A percentile compares a stretch with the other conserved stretches of the same genome.
These are phyloP conservation scores for Sitodiplosis mosellana DNA, from an alignment of 1,140 invertebrate species.

Conservation along the genomic window DNA sequence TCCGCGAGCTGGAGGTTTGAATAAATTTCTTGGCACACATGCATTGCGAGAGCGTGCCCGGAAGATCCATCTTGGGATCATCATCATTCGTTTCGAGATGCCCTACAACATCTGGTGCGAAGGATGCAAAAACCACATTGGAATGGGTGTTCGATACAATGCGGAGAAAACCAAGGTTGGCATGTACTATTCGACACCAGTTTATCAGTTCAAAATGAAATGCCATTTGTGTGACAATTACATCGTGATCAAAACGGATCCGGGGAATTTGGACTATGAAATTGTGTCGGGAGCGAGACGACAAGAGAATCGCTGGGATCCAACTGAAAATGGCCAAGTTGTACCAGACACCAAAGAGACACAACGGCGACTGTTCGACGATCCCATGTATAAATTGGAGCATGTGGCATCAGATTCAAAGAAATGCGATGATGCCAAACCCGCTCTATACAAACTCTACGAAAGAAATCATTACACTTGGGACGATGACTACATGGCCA, in stretches of 20 bases:
- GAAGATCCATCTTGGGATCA: conserved; percentile 88
- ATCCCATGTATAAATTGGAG: conserved; percentile 93
- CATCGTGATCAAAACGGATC: conserved; percentile 98
- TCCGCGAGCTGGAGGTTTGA: conserved; percentile 66
- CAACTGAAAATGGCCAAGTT: conserved; percentile 86
- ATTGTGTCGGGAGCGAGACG: conserved; percentile 85
- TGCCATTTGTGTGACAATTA: conserved; percentile 97
- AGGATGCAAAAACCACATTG: conserved; percentile 95
- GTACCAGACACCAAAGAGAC: conserved; percentile 78
- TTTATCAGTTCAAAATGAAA: conserved; percentile 98
- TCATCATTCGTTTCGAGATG: conserved; percentile 99
- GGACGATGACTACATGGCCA: conserved; percentile 82
- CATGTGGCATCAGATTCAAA: conserved; percentile 69
- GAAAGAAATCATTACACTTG: conserved; percentile 57
- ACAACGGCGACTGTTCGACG: conserved; percentile 70
- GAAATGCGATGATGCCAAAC: conserved; percentile 47
- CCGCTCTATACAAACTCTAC: conserved; percentile 51
- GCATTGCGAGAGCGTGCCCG: conserved; percentile 85
- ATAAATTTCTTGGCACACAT: conserved; percentile 89
- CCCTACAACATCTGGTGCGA: conserved; percentile 99
- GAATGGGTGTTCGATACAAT: conserved; percentile 95
- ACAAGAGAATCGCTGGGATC: conserved; percentile 97
- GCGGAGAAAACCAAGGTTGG: conserved; percentile 97
- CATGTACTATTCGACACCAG: conserved; percentile 95
- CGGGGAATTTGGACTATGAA: conserved; percentile 92